A percentile compares a stretch with the other conserved stretches of the same genome.
Conservation (phyloP, 2,797 vertebrate genomes). For the Cuniculus paca region DNA sequence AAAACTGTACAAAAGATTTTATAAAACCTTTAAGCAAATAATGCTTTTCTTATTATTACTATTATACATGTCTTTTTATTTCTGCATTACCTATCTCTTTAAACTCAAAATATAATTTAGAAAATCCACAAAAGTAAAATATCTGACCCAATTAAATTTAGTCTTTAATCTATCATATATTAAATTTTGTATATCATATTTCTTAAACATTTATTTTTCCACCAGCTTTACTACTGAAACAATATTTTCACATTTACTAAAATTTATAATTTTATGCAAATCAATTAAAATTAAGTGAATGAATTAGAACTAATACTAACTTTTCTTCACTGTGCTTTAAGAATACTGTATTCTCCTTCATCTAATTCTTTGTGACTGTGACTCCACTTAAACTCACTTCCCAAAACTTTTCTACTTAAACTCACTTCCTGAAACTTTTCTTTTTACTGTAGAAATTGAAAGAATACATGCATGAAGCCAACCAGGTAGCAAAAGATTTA, state of each 20-base stretch:
- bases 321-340: conserved; percentile 13
- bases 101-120: conserved; percentile 38
- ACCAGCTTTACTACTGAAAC: background rate
- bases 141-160: background rate
- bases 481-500: background rate
- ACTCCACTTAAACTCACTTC: conserved; percentile 18
- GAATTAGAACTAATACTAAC: background rate
- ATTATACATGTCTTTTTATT: background rate
- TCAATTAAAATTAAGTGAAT: conserved; percentile 35
- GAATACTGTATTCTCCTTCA: conserved; percentile 42
- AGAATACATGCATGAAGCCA: background rate
- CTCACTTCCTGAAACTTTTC: background rate
- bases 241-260: conserved; percentile 1
- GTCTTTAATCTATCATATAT: background rate
- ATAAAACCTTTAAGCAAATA: background rate
- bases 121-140: conserved; percentile 3
- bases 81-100: background rate
- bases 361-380: background rate
- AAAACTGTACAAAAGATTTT: too few species aligned
- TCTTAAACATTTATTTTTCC: conserved; percentile 33
- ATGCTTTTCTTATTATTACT: background rate
- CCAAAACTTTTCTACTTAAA: conserved; percentile 27
- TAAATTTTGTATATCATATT: background rate
- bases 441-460: conserved; percentile 2
- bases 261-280: conserved; percentile 14